phyloP scores from a whole-genome alignment of 2,888 invertebrate genomes.

The Drosophila fulvimacula region DNA sequence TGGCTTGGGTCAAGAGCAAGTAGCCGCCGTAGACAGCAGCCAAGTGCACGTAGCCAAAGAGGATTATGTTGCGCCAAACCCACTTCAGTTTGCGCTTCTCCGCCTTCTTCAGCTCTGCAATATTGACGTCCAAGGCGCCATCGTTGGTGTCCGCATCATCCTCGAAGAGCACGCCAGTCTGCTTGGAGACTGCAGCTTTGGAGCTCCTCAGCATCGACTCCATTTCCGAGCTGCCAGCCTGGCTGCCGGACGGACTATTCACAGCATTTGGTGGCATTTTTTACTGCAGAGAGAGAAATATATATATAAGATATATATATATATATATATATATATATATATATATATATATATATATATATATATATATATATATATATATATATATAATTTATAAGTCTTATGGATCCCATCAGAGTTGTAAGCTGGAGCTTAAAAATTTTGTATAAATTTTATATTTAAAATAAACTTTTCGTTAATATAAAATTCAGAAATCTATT shows the following conservation, averaged over 20 bases:
- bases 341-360: neutral
- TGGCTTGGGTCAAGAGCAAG: constrained; percentile 90
- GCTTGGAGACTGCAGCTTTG: constrained; percentile 56
- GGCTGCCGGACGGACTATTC: constrained; percentile 11
- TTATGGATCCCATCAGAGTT: neutral
- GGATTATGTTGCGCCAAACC: constrained; percentile 93
- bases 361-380: neutral
- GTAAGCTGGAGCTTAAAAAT: neutral
- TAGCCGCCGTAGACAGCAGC: constrained; percentile 91
- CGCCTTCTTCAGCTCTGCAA: constrained; percentile 86
- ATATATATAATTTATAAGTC: neutral
- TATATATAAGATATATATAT: neutral
- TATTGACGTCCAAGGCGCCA: constrained; percentile 86
- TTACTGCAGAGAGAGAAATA: neutral
- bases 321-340: neutral
- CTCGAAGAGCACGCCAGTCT: constrained; percentile 88
- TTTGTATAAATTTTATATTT: neutral
- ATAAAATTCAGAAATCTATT: neutral
- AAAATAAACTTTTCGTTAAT: neutral
- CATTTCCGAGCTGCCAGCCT: constrained; percentile 9
- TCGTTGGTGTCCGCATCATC: constrained; percentile 88
- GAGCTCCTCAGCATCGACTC: constrained; percentile 4
- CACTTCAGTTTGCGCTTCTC: constrained; percentile 87
- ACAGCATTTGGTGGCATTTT: constrained; percentile 78
- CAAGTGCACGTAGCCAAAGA: constrained; percentile 90